Base-by-base conservation (phyloP, 2,888 invertebrate species). In the Heliconius erato region DNA sequence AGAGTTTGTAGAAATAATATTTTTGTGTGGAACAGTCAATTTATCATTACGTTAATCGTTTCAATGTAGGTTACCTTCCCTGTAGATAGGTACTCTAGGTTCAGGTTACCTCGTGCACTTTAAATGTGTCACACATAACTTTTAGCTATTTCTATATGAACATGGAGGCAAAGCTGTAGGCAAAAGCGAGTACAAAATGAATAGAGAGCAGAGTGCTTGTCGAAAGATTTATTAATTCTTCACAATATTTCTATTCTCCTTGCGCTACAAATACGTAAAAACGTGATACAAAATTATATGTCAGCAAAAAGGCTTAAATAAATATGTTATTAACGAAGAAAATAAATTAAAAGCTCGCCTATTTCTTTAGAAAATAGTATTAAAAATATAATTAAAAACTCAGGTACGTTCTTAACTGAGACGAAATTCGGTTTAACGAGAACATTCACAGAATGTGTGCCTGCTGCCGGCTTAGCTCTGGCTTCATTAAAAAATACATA, bases 401-500 rank as follows among this genome's bases (percentile, higher is more conserved):
- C 54, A 54, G 74, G 80, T 68, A 74, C 65, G 54, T 80, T 80
- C 80, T 80, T 26, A 35, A 74, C 67, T 67, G 74, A 80, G 80
- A 74, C 74, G 80, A 80, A 80, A 80, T 80, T 80, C 80, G 67
- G 74, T 74, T 67, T 80, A 80, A 80, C 74, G 80, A 80, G 80
- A 74, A 74, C 80, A 80, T 80, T 80, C 80, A 80, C 54, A 68
- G 74, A 80, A 68, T 67, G 80, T 80, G 74, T 54, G 67, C 74
- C 67, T 63, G 63, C 59, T 40, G 76, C 40, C 76, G 76, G 76
- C 76, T 76, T 63, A 74, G 35, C 67, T 67, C 68, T 80, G 35
- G 80, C 67, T 81, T 81, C 81, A 83, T 81, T 83, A 83, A 83
- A 83, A 83, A 83, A 80, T 82, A 82, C 80, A 72, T 80, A 32